Evolutionary conservation across 2,888 invertebrate genomes (phyloP).

Genomic region (Epicampocera succincta): DNA sequence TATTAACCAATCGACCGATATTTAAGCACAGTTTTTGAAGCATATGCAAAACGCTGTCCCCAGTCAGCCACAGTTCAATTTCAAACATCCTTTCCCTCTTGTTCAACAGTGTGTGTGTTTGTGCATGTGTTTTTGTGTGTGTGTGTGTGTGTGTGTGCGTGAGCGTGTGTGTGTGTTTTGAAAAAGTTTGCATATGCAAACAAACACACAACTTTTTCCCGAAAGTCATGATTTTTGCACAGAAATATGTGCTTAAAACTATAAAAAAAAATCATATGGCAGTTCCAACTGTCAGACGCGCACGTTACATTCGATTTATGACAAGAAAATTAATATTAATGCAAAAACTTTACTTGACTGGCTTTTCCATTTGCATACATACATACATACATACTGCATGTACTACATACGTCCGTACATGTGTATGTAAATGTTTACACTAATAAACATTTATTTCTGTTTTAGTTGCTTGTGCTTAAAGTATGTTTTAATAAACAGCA

Average conservation of each 20-base stretch:
- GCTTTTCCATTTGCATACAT: background rate
- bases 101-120: background rate
- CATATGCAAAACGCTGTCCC: constrained; percentile 62
- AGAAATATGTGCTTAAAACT: background rate
- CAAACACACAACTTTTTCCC: constrained; percentile 17
- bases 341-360: constrained; percentile 69
- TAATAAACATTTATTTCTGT: background rate
- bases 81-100: constrained; percentile 39
- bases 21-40: constrained; percentile 47
- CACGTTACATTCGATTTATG: constrained; percentile 78
- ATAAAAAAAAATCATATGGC: constrained; percentile 58
- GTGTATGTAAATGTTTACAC: too few relatives aligned
- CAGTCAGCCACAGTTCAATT: constrained; percentile 31
- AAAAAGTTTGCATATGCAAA: constrained; percentile 4
- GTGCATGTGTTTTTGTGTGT: background rate
- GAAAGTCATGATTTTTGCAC: constrained; percentile 17
- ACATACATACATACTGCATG: background rate
- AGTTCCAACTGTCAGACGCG: constrained; percentile 60
- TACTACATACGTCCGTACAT: too few relatives aligned
- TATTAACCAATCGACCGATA: constrained; percentile 64
- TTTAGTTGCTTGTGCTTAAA: background rate
- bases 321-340: constrained; percentile 79
- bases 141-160: constrained; percentile 1
- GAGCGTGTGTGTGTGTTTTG: background rate
- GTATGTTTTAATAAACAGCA: too few relatives aligned